phyloP scores from a whole-genome alignment of 2,113 vertebrate species.

The Macroglossus sobrinus region DNA sequence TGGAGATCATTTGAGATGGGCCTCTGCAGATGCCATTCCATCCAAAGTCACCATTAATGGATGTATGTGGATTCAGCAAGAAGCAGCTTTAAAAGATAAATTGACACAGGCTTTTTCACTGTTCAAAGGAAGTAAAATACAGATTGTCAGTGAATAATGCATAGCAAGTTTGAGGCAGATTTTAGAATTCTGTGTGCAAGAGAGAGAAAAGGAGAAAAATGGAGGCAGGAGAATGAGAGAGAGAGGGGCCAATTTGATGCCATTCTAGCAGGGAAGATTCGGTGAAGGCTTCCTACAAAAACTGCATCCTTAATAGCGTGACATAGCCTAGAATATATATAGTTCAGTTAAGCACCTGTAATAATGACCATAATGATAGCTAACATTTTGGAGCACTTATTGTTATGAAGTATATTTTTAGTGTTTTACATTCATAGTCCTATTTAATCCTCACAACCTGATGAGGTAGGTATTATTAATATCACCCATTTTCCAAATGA shows the following conservation, averaged over 20 bases:
- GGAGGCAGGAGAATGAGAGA: too few species aligned
- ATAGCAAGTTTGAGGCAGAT: constrained; percentile 20
- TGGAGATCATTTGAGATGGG: not conserved
- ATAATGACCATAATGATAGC: not conserved
- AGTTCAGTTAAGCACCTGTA: not conserved
- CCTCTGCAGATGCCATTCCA: not conserved
- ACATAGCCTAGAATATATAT: not conserved
- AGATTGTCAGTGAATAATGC: constrained; percentile 47
- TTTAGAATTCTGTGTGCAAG: not conserved
- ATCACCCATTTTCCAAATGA: not conserved
- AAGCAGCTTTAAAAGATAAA: constrained; percentile 34
- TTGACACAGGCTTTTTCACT: constrained; percentile 2
- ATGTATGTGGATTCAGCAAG: constrained; percentile 42
- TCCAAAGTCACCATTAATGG: constrained; percentile 38
- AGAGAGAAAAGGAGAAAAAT: not conserved
- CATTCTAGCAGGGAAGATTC: not conserved
- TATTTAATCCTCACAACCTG: not conserved
- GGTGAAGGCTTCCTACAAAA: not conserved
- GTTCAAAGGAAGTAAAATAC: constrained; percentile 40
- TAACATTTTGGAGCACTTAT: not conserved
- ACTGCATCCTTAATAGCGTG: not conserved
- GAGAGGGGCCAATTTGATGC: not conserved
- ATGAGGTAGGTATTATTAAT: not conserved
- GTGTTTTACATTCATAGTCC: not conserved
- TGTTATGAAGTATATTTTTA: not conserved